Base-by-base conservation (phyloP, 2,113 vertebrate species). In the Castor canadensis region DNA sequence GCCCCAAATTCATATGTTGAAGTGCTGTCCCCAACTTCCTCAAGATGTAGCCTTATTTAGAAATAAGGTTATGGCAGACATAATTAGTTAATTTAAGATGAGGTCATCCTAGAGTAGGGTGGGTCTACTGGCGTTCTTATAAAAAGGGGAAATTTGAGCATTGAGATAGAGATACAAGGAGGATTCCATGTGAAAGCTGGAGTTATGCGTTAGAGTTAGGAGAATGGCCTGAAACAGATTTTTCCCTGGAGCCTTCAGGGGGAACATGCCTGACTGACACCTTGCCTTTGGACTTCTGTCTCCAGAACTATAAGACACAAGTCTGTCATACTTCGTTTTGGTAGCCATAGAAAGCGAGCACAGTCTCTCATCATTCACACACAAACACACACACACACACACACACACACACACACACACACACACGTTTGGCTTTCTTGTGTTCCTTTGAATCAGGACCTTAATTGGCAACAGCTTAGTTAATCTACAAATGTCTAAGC, bases 261-360 rank as follows among this genome's bases (percentile, higher is more conserved):
- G 30, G 17, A 60, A 9, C 1, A 6, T 9, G 26, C 40, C 28
- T 30, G 40, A 12, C 5, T 1, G 0, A n/a, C 17, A 71, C 26
- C 49, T 81, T 43, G 32, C 52, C 62, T 52, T 84, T 66, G 66
- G 49, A 54, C 32, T 64, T 89, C 19, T 49, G 22, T 43, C 10
- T 56, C 60, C 35, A 69, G 35, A 71, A 45, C 32, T 71, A 0
- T n/a, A 54, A 95, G 38, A 38, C 6, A 56, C 30, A 52, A 2
- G 10, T 60, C 2, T 16, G 3, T 86, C 26, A 16, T 62, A 26
- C 16, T 64, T 95, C 40, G 22, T 87, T 71, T 45, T 40, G 28
- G n/a, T 1, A 64, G 38, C 8, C 17, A 43, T 47, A 49, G 30
- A 19, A 52, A 62, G 82, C 38, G 32, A 66, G 45, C 12, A 26